phyloP scores from a whole-genome alignment of 2,797 vertebrate species.

The Microctenopoma steveboyesi region DNA sequence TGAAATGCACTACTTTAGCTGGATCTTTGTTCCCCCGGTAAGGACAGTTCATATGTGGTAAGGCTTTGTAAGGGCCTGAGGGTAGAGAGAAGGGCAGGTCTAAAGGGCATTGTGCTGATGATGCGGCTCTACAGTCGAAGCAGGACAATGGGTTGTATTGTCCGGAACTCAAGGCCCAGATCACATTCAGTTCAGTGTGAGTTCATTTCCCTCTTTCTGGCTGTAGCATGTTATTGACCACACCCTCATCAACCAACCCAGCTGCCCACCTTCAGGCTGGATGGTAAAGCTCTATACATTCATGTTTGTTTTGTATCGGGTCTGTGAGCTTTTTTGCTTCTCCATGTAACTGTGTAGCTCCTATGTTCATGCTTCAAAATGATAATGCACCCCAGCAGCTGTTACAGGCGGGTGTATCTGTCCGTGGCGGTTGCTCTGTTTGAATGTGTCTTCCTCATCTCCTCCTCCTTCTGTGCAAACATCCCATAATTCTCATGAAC shows the following conservation, averaged over 20 bases:
- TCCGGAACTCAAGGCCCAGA: conserved; percentile 68
- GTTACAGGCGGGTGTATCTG: conserved; percentile 30
- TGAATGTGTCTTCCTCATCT: conserved; percentile 44
- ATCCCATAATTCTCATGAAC: conserved; percentile 74
- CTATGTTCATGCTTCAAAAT: conserved; percentile 14
- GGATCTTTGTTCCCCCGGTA: conserved; percentile 13
- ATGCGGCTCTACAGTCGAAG: conserved; percentile 62
- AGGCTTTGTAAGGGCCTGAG: conserved; percentile 30
- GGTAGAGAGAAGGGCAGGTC: conserved; percentile 56
- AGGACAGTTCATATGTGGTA: conserved; percentile 31
- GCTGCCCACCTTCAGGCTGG: conserved; percentile 2
- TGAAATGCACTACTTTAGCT: conserved; percentile 1
- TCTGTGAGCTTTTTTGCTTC: background rate
- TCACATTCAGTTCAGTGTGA: conserved; percentile 76
- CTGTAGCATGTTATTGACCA: conserved; percentile 49
- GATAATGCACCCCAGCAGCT: conserved; percentile 38
- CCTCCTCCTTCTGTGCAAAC: conserved; percentile 58
- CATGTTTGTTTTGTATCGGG: conserved; percentile 1
- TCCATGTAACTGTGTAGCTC: conserved; percentile 2
- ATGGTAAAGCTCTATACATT: background rate
- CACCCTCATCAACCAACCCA: conserved; percentile 50
- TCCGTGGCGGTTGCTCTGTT: conserved; percentile 29
- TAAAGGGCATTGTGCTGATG: conserved; percentile 75
- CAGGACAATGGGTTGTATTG: conserved; percentile 78
- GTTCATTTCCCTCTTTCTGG: conserved; percentile 76